Evolutionary conservation across 2,113 vertebrate species (phyloP).

Genomic region (Siniperca chuatsi): DNA sequence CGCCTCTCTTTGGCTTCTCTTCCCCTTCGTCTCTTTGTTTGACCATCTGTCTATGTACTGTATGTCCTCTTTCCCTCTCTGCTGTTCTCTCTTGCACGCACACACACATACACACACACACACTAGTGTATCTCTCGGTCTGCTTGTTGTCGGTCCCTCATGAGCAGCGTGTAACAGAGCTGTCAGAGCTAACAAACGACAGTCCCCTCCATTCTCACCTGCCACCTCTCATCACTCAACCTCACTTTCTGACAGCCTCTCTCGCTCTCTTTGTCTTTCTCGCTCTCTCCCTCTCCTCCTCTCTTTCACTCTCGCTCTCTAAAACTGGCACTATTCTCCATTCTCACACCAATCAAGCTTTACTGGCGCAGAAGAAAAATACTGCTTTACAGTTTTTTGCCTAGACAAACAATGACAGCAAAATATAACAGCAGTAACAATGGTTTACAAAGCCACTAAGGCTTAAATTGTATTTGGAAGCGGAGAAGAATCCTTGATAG

Average conservation of each 20-base stretch:
- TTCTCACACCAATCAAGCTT: slow-evolving; percentile 35
- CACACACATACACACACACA: slow-evolving; percentile 5
- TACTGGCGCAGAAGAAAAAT: slow-evolving; percentile 25
- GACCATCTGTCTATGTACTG: slow-evolving; percentile 36
- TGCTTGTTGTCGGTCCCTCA: slow-evolving; percentile 50
- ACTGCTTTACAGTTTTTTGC: slow-evolving; percentile 39
- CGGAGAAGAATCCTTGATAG: slow-evolving; percentile 3
- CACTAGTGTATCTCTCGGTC: background rate
- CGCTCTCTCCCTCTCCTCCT: background rate
- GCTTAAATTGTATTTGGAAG: slow-evolving; percentile 33
- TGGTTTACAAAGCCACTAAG: slow-evolving; percentile 40
- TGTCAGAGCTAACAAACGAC: slow-evolving; percentile 71
- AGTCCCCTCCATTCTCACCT: slow-evolving; percentile 40
- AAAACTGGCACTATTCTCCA: slow-evolving; percentile 28
- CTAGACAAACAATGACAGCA: slow-evolving; percentile 54
- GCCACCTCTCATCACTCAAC: slow-evolving; percentile 62
- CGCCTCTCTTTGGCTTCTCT: slow-evolving; percentile 22
- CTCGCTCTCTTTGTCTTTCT: slow-evolving; percentile 32
- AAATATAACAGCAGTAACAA: slow-evolving; percentile 36
- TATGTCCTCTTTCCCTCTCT: background rate
- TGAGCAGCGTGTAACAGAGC: slow-evolving; percentile 64
- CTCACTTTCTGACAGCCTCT: slow-evolving; percentile 64
- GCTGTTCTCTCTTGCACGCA: background rate
- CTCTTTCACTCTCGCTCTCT: background rate
- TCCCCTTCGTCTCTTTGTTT: slow-evolving; percentile 31